Evolutionary conservation across 2,113 vertebrate genomes (phyloP), one percentile per base, ranked within the genome.

Genomic region (Camelus bactrianus): DNA sequence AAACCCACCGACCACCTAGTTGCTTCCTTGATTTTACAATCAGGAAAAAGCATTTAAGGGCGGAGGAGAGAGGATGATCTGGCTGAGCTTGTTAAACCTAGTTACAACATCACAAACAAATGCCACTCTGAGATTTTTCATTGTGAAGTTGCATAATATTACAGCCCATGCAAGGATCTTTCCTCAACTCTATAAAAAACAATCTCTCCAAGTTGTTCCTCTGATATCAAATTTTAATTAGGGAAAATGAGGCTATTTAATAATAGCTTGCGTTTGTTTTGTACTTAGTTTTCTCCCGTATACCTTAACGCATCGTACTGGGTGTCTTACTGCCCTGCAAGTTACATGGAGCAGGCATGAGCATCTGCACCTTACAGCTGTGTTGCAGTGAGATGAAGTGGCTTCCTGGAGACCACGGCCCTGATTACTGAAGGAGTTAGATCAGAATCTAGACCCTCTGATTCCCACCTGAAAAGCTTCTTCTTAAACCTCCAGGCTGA

Each of bases 101-200:
- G 88, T 94, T 94, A 93, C 56, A 35, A 89, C 32, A 96, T 75
- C 60, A 67, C 72, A 85, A 94, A 75, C 64, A 87, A 95, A 95
- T 88, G 48, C 54, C 50, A 56, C 38, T 19, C 75, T 28, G 79
- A 92, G 94, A 90, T 73, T 56, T 96, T 94, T 67, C 88, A 58
- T 84, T 93, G 48, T 8, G 46, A 96, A 92, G 69, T 19, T 90
- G 64, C 52, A 60, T 76, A 92, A 72, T 22, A n/a, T 17, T 35
- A 64, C 6, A 77, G 72, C 28, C 56, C 56, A 42, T 26, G 58
- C 69, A 62, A 88, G 72, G 35, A 92, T 84, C 62, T 67, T 50
- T 89, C 30, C 70, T 76, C 60, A 50, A 72, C n/a, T 82, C 54
- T 72, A 35, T 65, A 52, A 92, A 96, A 91, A 94, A 85, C 76